Conservation (phyloP, 2,113 vertebrate genomes). For the Grantiella picta region DNA sequence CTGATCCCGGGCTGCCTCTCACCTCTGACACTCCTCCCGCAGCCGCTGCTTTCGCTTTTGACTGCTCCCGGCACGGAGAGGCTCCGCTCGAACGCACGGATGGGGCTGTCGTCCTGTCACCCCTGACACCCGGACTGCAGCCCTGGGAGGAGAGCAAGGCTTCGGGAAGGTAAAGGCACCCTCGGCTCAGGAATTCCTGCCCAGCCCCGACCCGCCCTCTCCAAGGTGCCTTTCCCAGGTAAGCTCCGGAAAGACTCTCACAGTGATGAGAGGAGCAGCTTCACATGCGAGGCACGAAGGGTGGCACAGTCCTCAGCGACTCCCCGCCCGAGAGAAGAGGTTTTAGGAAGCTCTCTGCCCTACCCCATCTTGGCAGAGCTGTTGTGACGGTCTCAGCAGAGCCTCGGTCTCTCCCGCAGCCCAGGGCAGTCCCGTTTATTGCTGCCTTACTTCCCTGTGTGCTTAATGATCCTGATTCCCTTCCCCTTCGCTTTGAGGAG, state of each 20-base stretch:
- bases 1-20: background rate
- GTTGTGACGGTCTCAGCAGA: background rate
- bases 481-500: background rate
- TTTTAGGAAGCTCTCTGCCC: background rate
- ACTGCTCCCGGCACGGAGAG: accelerated
- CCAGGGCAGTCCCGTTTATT: accelerated
- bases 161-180: constrained; percentile 3
- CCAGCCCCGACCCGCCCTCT: background rate
- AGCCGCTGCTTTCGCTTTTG: background rate
- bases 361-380: background rate
- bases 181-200: accelerated
- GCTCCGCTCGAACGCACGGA: accelerated
- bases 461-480: background rate
- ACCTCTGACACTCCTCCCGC: background rate
- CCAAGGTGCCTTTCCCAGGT: background rate
- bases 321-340: background rate
- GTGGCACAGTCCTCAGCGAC: background rate
- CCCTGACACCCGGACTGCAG: background rate
- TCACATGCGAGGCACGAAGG: background rate
- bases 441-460: background rate
- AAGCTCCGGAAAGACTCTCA: background rate
- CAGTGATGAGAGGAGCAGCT: background rate
- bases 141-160: background rate
- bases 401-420: background rate
- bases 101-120: accelerated